Conservation (phyloP, 2,888 invertebrate species). For the Melieria omissa region DNA sequence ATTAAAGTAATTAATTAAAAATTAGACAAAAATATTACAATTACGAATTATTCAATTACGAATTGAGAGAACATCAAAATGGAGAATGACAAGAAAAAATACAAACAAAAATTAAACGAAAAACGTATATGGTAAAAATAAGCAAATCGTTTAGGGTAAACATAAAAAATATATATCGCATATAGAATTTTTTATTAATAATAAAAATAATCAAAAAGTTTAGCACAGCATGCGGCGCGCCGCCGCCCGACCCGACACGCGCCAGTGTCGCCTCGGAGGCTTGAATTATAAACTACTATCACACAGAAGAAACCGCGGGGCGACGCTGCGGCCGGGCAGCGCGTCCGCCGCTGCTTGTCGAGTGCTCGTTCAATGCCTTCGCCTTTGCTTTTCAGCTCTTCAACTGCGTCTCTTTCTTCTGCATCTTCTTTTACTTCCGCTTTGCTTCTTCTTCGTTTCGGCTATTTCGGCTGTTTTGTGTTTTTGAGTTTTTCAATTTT, state of each 20-base stretch:
- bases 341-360: neutral
- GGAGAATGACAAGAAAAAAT: no score
- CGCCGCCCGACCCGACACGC: conserved; percentile 13
- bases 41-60: no score
- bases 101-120: no score
- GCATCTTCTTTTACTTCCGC: no score
- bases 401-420: no score
- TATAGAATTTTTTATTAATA: conserved; percentile 23
- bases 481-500: no score
- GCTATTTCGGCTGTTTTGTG: no score
- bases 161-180: conserved; percentile 5
- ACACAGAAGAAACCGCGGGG: conserved; percentile 58
- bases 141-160: neutral
- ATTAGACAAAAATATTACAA: no score
- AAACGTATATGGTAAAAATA: no score
- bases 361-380: conserved; percentile 7
- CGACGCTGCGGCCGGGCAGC: conserved; percentile 4
- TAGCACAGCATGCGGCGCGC: conserved; percentile 21
- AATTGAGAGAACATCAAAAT: no score
- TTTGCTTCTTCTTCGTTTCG: no score
- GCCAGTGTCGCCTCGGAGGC: conserved; percentile 49
- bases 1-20: no score
- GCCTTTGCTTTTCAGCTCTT: neutral
- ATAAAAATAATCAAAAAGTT: conserved; percentile 49
- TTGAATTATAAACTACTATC: conserved; percentile 68